phyloP scores from a whole-genome alignment of 2,113 vertebrate species.

The Mola mola region DNA sequence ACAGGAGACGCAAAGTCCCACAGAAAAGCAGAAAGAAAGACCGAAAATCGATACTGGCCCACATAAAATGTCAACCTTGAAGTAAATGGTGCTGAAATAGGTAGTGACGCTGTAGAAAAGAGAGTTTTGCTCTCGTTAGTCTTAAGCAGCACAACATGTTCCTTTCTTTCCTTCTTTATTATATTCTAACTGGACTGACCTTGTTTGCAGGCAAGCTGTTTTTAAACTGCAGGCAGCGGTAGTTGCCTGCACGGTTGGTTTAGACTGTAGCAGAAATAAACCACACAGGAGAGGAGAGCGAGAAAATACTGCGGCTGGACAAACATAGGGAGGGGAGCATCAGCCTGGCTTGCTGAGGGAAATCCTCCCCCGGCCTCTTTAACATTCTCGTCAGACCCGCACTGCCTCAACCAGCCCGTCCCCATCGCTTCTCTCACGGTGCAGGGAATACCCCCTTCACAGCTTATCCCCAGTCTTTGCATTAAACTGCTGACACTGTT shows the following conservation, averaged over 20 bases:
- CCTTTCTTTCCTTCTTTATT: background rate
- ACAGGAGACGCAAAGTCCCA: slow-evolving; percentile 26
- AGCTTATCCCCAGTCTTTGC: slow-evolving; percentile 38
- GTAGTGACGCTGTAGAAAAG: background rate
- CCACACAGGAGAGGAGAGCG: background rate
- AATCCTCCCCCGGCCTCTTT: slow-evolving; percentile 58
- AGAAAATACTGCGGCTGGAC: no score
- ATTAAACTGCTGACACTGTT: slow-evolving; percentile 49
- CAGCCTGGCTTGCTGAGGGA: slow-evolving; percentile 18
- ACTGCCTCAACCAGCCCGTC: slow-evolving; percentile 42
- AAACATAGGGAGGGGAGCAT: no score
- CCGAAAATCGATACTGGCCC: slow-evolving; percentile 19
- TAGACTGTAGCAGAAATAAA: background rate
- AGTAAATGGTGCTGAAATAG: slow-evolving; percentile 3
- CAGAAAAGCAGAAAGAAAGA: slow-evolving; percentile 5
- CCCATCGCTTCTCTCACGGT: slow-evolving; percentile 43
- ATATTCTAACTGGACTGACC: background rate
- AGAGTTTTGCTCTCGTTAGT: background rate
- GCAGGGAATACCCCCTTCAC: slow-evolving; percentile 55
- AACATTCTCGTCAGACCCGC: slow-evolving; percentile 61
- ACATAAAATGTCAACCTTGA: background rate
- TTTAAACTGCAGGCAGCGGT: slow-evolving; percentile 3
- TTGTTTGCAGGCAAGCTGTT: background rate
- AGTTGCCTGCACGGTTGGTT: slow-evolving; percentile 1
- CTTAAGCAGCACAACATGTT: background rate